Conservation (phyloP, 2,888 invertebrate genomes). For the Drosophila subquinaria region DNA sequence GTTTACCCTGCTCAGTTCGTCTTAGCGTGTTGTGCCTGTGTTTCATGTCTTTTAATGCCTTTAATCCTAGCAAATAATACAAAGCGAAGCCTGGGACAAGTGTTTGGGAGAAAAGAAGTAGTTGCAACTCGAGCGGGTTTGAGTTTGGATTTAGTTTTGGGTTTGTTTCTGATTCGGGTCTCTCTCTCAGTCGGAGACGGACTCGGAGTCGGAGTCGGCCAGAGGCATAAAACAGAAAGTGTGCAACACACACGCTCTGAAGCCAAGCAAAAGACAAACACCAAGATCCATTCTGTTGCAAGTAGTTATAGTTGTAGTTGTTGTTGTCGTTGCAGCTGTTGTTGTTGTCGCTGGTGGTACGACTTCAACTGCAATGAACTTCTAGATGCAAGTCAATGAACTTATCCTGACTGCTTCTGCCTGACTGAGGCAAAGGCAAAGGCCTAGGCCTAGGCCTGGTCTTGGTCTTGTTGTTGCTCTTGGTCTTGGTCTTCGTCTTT, state of each 20-base stretch:
- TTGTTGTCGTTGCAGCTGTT: constrained; percentile 34
- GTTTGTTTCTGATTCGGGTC: constrained; percentile 11
- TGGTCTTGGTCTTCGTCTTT: constrained; percentile 21
- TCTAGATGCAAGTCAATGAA: constrained; percentile 79
- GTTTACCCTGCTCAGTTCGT: constrained; percentile 49
- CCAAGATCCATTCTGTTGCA: constrained; percentile 32
- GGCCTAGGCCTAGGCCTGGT: constrained; percentile 23
- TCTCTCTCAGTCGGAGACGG: background rate
- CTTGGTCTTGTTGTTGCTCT: constrained; percentile 11
- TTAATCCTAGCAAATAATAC: constrained; percentile 80
- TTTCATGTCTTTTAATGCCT: constrained; percentile 71
- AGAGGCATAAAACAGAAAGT: constrained; percentile 76
- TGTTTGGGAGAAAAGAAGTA: constrained; percentile 50
- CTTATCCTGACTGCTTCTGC: constrained; percentile 71
- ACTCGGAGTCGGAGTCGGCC: constrained; percentile 18
- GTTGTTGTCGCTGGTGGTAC: constrained; percentile 47
- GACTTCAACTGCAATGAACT: constrained; percentile 80
- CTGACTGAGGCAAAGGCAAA: constrained; percentile 6
- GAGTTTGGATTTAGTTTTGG: constrained; percentile 4
- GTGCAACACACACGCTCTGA: constrained; percentile 75
- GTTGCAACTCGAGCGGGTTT: constrained; percentile 9
- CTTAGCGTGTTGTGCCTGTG: constrained; percentile 33
- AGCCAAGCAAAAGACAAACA: constrained; percentile 72
- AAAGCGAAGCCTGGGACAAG: constrained; percentile 68
- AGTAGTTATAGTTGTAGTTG: constrained; percentile 29